Conservation (phyloP, 1,140 invertebrate genomes). For the Drosophila lowei region DNA sequence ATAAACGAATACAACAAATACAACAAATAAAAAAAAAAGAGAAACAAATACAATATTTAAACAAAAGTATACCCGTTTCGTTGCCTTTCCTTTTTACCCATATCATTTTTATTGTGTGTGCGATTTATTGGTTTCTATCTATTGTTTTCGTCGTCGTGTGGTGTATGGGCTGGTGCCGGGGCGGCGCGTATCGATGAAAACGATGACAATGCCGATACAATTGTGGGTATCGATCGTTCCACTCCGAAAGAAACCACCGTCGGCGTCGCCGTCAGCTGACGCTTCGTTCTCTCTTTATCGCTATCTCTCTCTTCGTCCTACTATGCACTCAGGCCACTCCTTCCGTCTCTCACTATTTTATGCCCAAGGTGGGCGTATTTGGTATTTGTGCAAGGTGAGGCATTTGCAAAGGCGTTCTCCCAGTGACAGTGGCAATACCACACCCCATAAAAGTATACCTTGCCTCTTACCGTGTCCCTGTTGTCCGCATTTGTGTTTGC, state of each 20-base stretch:
- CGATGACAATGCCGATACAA: too few relatives aligned
- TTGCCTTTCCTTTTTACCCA: constrained; percentile 34
- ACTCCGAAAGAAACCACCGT: too few relatives aligned
- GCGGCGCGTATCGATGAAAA: not conserved
- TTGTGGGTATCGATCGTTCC: too few relatives aligned
- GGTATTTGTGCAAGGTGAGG: not conserved
- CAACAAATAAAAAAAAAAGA: constrained; percentile 44
- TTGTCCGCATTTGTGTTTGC: too few relatives aligned
- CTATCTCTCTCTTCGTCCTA: not conserved
- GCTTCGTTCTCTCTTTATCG: constrained; percentile 8
- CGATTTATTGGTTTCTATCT: constrained; percentile 8
- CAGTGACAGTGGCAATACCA: too few relatives aligned
- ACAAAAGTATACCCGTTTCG: constrained; percentile 34
- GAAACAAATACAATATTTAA: constrained; percentile 53
- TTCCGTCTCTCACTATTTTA: not conserved
- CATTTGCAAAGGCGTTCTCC: too few relatives aligned
- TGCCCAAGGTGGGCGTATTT: not conserved
- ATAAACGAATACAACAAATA: constrained; percentile 51
- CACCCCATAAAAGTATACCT: too few relatives aligned
- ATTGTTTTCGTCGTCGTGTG: constrained; percentile 7
- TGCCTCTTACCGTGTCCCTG: too few relatives aligned
- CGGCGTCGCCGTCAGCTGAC: too few relatives aligned
- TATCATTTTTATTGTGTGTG: constrained; percentile 54
- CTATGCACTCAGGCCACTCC: too few relatives aligned
- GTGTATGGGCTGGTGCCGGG: constrained; percentile 1